phyloP scores from a whole-genome alignment of 2,113 vertebrate species.

The Rousettus leschenaultii region DNA sequence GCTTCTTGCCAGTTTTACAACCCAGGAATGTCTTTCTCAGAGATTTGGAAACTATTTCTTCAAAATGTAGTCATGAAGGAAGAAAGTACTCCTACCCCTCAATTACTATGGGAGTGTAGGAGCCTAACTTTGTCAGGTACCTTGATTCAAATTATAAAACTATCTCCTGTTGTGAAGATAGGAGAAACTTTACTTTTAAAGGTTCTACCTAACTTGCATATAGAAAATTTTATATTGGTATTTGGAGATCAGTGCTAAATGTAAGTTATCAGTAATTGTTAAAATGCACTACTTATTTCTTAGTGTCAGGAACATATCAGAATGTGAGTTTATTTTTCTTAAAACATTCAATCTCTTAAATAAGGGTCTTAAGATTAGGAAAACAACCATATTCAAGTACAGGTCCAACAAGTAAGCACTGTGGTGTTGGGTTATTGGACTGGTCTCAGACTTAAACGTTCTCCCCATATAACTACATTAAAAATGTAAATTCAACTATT shows the following conservation, averaged over 20 bases:
- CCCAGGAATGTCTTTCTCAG: background rate
- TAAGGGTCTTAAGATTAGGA: background rate
- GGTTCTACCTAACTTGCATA: background rate
- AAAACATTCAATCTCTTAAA: background rate
- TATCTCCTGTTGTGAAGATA: background rate
- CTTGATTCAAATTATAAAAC: background rate
- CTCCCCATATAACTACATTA: background rate
- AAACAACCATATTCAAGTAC: background rate
- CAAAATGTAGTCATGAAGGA: background rate
- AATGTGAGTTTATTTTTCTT: background rate
- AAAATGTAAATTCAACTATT: background rate
- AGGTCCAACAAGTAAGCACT: background rate
- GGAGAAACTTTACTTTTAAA: background rate
- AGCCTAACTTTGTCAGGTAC: background rate
- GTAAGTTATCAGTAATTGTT: background rate
- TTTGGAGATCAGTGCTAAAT: background rate
- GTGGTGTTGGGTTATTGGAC: background rate
- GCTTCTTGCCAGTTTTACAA: background rate
- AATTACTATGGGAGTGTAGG: background rate
- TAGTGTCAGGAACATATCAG: background rate
- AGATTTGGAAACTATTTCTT: background rate
- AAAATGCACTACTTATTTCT: background rate
- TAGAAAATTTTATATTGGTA: background rate
- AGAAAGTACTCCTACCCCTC: background rate
- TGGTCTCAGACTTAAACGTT: background rate